Evolutionary conservation across 2,888 invertebrate species (phyloP).

Genomic region (Nephrotoma appendiculata): DNA sequence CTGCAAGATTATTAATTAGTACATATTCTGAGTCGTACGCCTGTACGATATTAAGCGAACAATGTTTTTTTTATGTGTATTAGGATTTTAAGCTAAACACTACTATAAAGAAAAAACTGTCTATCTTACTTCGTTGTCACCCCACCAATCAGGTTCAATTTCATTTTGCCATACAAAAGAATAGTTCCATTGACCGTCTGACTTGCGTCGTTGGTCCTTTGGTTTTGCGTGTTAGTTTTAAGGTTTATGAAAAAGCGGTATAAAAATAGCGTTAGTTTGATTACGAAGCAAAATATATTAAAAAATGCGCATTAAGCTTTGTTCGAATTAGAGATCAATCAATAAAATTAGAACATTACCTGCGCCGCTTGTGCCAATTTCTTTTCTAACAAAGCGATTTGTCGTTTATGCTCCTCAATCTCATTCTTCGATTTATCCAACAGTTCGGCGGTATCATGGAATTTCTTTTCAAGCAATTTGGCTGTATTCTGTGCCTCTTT

Average conservation of each 20-base stretch:
- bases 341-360: constrained; percentile 26
- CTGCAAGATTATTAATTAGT: not conserved
- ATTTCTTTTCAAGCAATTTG: constrained; percentile 68
- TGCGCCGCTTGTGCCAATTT: constrained; percentile 53
- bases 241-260: not conserved
- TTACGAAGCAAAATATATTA: not conserved
- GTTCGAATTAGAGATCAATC: not conserved
- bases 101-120: not conserved
- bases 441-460: constrained; percentile 57
- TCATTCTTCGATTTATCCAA: constrained; percentile 60
- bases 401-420: constrained; percentile 64
- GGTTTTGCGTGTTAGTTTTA: not conserved
- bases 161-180: not conserved
- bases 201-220: not conserved
- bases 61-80: not conserved
- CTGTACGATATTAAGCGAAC: not conserved
- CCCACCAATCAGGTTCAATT: not conserved
- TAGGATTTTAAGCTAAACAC: not conserved
- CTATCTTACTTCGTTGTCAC: not conserved
- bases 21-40: not conserved
- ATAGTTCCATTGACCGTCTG: constrained; percentile 2
- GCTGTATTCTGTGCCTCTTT: constrained; percentile 63
- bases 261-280: not conserved
- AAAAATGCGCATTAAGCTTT: not conserved
- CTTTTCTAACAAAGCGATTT: constrained; percentile 62